Base-by-base conservation (phyloP, 1,140 invertebrate species). In the Cydia amplana region DNA sequence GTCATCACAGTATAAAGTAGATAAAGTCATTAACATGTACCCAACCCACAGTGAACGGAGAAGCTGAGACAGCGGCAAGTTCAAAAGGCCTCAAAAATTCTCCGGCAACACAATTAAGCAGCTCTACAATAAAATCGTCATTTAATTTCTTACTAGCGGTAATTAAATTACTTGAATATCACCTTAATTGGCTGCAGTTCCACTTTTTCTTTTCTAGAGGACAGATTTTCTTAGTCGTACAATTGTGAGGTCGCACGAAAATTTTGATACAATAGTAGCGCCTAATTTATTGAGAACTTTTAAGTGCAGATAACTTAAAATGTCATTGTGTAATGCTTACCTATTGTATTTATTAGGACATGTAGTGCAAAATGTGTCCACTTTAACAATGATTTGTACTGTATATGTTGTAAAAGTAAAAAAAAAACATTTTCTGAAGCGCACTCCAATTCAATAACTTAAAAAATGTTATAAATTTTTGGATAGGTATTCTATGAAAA, bases 141-240 rank as follows among this genome's bases (percentile, higher is more conserved):
- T 88, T 89, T 88, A 87, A 91, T 91, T 84, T 80, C 83, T 80
- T 86, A 85, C 85, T 85, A 83, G 78, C 75, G 82, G 75, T 78
- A 83, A 86, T 87, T 82, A 89, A 88, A 85, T 85, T 83, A 82
- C 83, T 81, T 83, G 80, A 85, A 87, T 78, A 82, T 82, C 79
- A 64, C 78, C 80, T 82, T 89, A 88, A 87, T 90, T 89, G 87
- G 82, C 75, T 79, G 67, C 28, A 70, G 76, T 60, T 60, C 43
- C 60, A 74, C 40, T 51, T 72, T 76, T 72, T 75, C 64, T 75
- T 76, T 70, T 80, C 43, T 76, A 78, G 64, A 72, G 70, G 74
- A 46, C 72, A 75, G 43, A 72, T 74, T n/a, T 77, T 74, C 16
- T 60, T 60, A 23, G 55, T 60, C 55, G n/a, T 23, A 23, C 7